phyloP scores from a whole-genome alignment of 1,140 invertebrate genomes.

The Pseudomyrmex flavicornis region DNA sequence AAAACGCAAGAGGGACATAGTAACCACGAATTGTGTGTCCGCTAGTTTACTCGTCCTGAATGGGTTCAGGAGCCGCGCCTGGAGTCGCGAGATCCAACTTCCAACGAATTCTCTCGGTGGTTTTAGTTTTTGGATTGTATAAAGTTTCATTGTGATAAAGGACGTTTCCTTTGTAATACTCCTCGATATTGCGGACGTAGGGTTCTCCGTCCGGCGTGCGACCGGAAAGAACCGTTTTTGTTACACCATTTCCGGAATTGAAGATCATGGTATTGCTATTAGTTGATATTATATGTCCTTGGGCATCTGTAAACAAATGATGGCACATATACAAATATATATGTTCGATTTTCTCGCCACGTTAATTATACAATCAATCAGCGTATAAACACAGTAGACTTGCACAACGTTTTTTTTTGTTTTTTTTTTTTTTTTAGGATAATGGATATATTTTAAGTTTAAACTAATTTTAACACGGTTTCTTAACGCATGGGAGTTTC shows the following conservation, averaged over 20 bases:
- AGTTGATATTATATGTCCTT: conserved; percentile 21
- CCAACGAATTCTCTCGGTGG: conserved; percentile 40
- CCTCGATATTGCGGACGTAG: conserved; percentile 61
- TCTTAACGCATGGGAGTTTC: no score
- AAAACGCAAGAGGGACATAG: neutral
- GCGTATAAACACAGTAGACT: no score
- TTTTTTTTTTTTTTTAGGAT: no score
- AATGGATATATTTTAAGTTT: no score
- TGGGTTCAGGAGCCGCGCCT: conserved; percentile 65
- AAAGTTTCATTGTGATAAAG: conserved; percentile 66
- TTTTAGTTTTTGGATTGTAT: conserved; percentile 57
- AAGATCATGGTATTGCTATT: neutral
- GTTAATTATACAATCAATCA: neutral
- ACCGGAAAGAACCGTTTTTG: conserved; percentile 51
- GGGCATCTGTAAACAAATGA: conserved; percentile 37
- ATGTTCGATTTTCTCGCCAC: neutral
- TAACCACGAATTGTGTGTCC: no score
- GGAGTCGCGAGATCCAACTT: conserved; percentile 68
- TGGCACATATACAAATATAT: neutral
- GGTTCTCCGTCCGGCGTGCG: conserved; percentile 58
- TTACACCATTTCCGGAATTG: neutral
- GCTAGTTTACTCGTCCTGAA: neutral
- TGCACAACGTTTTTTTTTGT: no score
- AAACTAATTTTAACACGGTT: no score
- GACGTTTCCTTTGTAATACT: conserved; percentile 52